These are phyloP conservation scores for Rotaria magnacalcarata DNA, from an alignment of 2,888 invertebrate genomes.

Conservation along the genomic window DNA sequence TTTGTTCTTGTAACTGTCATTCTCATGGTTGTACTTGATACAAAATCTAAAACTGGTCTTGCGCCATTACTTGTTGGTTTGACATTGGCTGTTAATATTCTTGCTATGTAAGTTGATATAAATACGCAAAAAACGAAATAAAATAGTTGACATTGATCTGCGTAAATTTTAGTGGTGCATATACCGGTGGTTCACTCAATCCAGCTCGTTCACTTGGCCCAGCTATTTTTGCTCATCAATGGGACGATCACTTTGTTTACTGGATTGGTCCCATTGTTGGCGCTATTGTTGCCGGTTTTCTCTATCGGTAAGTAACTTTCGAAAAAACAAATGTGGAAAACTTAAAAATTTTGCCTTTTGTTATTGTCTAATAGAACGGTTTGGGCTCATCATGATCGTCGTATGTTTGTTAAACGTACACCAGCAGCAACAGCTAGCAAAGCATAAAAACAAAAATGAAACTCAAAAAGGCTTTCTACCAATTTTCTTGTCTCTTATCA, in stretches of 20 bases:
- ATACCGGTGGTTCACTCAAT: slow-evolving; percentile 24
- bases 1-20: slow-evolving; percentile 33
- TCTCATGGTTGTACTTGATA: slow-evolving; percentile 6
- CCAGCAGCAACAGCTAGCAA: background rate
- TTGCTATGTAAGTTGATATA: background rate
- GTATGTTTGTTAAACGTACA: slow-evolving; percentile 26
- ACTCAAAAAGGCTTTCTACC: no score
- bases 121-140: background rate
- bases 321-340: no score
- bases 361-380: background rate
- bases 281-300: background rate
- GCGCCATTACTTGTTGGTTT: slow-evolving; percentile 29
- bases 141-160: background rate
- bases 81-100: slow-evolving; percentile 10
- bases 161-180: background rate
- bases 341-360: background rate
- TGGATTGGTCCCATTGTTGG: slow-evolving; percentile 26
- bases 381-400: slow-evolving; percentile 34
- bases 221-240: slow-evolving; percentile 32
- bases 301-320: background rate
- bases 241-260: background rate
- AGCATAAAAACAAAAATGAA: background rate
- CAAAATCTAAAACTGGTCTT: slow-evolving; percentile 36
- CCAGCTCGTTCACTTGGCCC: slow-evolving; percentile 31
- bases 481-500: no score